A percentile compares a stretch with the other conserved stretches of the same genome.
These are phyloP conservation scores for Nymphicus hollandicus DNA, from an alignment of 2,113 vertebrate genomes.

Conservation along the genomic window DNA sequence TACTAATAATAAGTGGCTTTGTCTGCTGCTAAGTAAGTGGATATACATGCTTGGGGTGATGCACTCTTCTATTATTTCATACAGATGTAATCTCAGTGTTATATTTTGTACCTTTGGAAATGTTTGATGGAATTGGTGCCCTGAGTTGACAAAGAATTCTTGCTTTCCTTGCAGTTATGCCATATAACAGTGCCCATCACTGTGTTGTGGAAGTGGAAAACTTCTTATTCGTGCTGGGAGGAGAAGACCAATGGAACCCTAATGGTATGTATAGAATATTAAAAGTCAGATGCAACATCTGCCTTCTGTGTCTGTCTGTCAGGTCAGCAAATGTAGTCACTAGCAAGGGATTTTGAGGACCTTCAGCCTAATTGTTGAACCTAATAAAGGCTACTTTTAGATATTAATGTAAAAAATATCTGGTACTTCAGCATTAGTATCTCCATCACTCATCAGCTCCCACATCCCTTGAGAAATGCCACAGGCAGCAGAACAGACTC, in stretches of 20 bases:
- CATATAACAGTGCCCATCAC: conserved; percentile 99
- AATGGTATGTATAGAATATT: conserved; percentile 80
- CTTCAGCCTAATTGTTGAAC: neutral
- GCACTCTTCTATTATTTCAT: neutral
- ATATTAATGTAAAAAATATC: conserved; percentile 12
- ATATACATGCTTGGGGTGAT: neutral
- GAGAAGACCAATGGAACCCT: conserved; percentile 99
- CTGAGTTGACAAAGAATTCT: conserved; percentile 40
- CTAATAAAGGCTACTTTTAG: conserved; percentile 10
- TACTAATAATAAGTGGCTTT: conserved; percentile 17
- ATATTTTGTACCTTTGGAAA: neutral
- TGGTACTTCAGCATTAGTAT: conserved; percentile 44
- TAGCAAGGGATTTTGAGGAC: neutral
- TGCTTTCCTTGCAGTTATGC: conserved; percentile 89
- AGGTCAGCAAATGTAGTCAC: neutral
- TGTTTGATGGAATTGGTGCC: neutral
- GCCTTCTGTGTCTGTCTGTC: neutral
- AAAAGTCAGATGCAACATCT: neutral
- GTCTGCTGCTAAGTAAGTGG: neutral
- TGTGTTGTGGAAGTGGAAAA: conserved; percentile 99
- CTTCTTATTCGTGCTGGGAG: conserved; percentile 94
- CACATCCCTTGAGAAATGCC: conserved; percentile 60
- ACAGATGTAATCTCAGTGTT: neutral
- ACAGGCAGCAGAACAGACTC: conserved; percentile 47
- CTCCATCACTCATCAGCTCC: conserved; percentile 27